Evolutionary conservation across 2,888 invertebrate species (phyloP).

Genomic region (Meganola albula): DNA sequence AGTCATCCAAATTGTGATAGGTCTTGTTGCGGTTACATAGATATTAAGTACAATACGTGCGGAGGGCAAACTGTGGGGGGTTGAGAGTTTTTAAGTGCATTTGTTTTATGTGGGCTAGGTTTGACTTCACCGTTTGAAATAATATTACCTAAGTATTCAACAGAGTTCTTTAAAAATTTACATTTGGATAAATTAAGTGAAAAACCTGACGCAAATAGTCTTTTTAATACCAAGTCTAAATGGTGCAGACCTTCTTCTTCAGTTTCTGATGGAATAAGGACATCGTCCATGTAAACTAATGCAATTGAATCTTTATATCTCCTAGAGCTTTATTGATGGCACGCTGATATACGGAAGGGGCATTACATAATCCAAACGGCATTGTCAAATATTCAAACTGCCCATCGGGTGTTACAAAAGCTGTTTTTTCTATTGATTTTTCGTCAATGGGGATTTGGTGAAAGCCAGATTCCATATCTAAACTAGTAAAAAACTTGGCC

Average conservation of each 20-base stretch:
- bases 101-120: slow-evolving; percentile 22
- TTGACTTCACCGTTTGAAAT: slow-evolving; percentile 18
- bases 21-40: no score
- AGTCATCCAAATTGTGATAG: no score
- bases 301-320: slow-evolving; percentile 8
- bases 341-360: slow-evolving; percentile 13
- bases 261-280: slow-evolving; percentile 7
- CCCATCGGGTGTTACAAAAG: slow-evolving; percentile 1
- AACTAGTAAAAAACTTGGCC: not conserved
- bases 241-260: slow-evolving; percentile 9
- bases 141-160: slow-evolving; percentile 26
- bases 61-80: no score
- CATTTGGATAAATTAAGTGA: slow-evolving; percentile 24
- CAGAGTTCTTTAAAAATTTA: slow-evolving; percentile 14
- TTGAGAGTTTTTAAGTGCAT: slow-evolving; percentile 11
- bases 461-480: slow-evolving; percentile 1
- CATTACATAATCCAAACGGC: slow-evolving; percentile 11
- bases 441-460: not conserved
- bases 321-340: slow-evolving; percentile 22
- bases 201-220: slow-evolving; percentile 12
- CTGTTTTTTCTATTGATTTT: not conserved
- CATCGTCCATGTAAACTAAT: slow-evolving; percentile 19
- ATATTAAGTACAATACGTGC: no score
- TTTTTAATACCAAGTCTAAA: slow-evolving; percentile 6
- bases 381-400: slow-evolving; percentile 14